phyloP scores from a whole-genome alignment of 2,113 vertebrate genomes.

The Microtus montanus region DNA sequence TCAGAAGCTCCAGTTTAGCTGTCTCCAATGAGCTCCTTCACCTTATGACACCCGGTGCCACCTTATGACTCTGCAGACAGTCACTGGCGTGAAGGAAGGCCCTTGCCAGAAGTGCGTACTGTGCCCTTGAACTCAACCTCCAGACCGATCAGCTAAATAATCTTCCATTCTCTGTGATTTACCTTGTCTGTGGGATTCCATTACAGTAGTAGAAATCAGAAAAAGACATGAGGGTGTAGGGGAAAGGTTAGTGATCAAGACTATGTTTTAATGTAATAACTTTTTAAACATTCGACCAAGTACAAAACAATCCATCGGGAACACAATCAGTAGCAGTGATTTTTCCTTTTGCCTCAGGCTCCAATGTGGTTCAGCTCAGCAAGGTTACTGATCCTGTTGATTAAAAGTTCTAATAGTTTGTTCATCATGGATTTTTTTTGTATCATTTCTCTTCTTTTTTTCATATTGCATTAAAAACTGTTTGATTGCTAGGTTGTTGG shows the following conservation, averaged over 20 bases:
- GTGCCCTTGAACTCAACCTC: neutral
- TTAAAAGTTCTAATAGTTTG: conserved; percentile 43
- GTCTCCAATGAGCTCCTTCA: neutral
- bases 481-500: neutral
- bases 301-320: neutral
- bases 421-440: neutral
- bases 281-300: conserved; percentile 24
- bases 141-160: neutral
- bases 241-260: neutral
- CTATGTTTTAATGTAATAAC: neutral
- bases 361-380: neutral
- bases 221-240: neutral
- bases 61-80: neutral
- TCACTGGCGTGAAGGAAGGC: neutral
- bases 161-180: neutral
- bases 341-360: conserved; percentile 47
- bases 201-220: neutral
- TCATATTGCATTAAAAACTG: neutral
- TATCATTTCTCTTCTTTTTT: neutral
- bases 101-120: neutral
- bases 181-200: neutral
- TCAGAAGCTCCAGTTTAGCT: too few species aligned
- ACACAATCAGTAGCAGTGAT: conserved; percentile 11
- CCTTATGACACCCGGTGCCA: too few species aligned
- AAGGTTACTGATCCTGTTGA: conserved; percentile 3